Evolutionary conservation across 1,140 invertebrate species (phyloP).

Genomic region (Drosophila prosaltans): DNA sequence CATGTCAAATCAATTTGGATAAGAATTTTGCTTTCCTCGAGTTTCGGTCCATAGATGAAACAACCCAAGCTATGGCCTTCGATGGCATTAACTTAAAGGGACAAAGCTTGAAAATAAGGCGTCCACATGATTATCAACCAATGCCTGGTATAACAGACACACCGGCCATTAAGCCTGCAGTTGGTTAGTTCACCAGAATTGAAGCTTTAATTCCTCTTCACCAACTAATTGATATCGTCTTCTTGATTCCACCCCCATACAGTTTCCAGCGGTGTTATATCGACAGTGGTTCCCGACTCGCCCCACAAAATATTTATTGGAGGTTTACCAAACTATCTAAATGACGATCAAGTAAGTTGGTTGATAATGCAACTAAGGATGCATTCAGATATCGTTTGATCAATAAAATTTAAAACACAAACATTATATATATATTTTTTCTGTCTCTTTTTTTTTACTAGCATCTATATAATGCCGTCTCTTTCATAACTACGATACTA

Average conservation of each 20-base stretch:
- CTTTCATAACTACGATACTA: background rate
- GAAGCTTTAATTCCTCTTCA: too few relatives aligned
- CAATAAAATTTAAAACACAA: too few relatives aligned
- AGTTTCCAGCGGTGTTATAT: slow-evolving; percentile 89
- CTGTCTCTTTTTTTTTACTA: too few relatives aligned
- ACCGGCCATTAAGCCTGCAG: slow-evolving; percentile 92
- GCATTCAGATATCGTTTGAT: too few relatives aligned
- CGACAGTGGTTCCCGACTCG: slow-evolving; percentile 97
- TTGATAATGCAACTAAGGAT: too few relatives aligned
- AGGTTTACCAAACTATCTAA: slow-evolving; percentile 99
- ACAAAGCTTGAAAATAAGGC: slow-evolving; percentile 98
- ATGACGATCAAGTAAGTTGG: slow-evolving; percentile 97
- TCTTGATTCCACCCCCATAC: background rate
- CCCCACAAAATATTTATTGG: slow-evolving; percentile 99
- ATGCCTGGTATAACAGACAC: slow-evolving; percentile 98
- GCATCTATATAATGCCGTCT: background rate
- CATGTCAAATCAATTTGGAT: slow-evolving; percentile 99
- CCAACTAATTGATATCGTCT: too few relatives aligned
- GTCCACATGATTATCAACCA: slow-evolving; percentile 99
- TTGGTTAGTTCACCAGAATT: slow-evolving; percentile 84
- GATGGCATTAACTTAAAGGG: slow-evolving; percentile 99
- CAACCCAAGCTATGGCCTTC: slow-evolving; percentile 99
- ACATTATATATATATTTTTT: too few relatives aligned
- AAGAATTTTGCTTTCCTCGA: slow-evolving; percentile 99
- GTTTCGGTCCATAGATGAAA: slow-evolving; percentile 99